Evolutionary conservation across 1,140 invertebrate genomes (phyloP).

Genomic region (Antheraea mylitta): DNA sequence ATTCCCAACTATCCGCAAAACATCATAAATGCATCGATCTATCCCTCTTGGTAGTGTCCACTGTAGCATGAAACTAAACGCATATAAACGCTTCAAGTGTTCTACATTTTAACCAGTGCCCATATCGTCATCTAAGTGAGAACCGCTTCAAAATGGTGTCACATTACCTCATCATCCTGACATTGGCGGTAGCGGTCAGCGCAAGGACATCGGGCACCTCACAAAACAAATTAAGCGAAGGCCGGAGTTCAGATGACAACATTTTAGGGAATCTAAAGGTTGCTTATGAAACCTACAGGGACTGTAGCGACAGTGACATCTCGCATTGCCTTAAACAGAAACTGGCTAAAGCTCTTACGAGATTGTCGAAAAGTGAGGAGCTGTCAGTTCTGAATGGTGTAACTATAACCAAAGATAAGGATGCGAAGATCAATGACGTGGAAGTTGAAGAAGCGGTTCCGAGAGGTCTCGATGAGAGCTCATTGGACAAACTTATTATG

Average conservation of each 20-base stretch:
- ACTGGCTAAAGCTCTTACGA: constrained; percentile 85
- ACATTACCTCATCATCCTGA: constrained; percentile 69
- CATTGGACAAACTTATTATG: constrained; percentile 86
- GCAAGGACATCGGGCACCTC: constrained; percentile 63
- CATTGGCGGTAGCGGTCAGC: constrained; percentile 59
- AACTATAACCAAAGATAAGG: constrained; percentile 83
- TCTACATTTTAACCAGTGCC: constrained; percentile 61
- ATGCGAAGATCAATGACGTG: constrained; percentile 49
- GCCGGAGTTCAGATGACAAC: constrained; percentile 66
- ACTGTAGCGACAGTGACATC: constrained; percentile 85
- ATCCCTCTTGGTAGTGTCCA: constrained; percentile 65
- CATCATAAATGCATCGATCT: constrained; percentile 68
- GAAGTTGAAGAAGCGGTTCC: constrained; percentile 81
- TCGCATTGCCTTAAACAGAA: constrained; percentile 88
- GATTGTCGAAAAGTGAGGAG: constrained; percentile 81
- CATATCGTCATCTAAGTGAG: constrained; percentile 53
- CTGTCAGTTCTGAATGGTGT: constrained; percentile 85
- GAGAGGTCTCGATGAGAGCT: constrained; percentile 84
- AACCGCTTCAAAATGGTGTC: constrained; percentile 64
- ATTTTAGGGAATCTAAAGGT: constrained; percentile 68
- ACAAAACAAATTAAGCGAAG: constrained; percentile 65
- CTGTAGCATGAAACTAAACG: constrained; percentile 71
- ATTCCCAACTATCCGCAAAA: constrained; percentile 17
- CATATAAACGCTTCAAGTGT: constrained; percentile 67
- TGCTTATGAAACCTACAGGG: constrained; percentile 82